Percentiles rank a stretch among this genome's conserved stretches.
phyloP scores from a whole-genome alignment of 2,113 vertebrate species.

The Chaenocephalus aceratus region DNA sequence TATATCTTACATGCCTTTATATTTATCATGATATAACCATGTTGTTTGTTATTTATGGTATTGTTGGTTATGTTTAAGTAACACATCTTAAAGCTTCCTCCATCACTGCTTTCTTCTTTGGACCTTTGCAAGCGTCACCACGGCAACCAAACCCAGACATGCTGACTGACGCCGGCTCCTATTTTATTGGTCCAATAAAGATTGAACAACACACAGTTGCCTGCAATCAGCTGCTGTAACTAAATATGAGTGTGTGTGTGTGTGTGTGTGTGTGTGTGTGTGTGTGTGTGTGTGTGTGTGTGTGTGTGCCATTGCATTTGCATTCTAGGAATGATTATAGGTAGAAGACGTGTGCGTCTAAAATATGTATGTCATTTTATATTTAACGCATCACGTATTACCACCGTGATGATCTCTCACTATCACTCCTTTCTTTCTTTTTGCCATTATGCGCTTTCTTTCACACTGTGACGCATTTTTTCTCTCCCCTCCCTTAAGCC shows the following conservation, averaged over 20 bases:
- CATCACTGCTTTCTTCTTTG: slow-evolving; percentile 6
- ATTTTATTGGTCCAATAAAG: slow-evolving; percentile 71
- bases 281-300: not conserved
- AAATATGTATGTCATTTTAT: slow-evolving; percentile 38
- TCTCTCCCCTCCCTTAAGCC: slow-evolving; percentile 51
- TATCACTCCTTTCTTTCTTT: slow-evolving; percentile 46
- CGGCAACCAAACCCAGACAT: slow-evolving; percentile 67
- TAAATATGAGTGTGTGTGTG: slow-evolving; percentile 22
- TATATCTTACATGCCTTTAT: no score
- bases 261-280: no score
- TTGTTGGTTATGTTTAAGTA: slow-evolving; percentile 9
- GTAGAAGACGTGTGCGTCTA: slow-evolving; percentile 8
- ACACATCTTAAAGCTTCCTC: slow-evolving; percentile 13
- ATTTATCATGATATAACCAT: no score
- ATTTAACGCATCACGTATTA: slow-evolving; percentile 45
- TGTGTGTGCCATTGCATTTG: slow-evolving; percentile 24
- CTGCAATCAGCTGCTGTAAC: slow-evolving; percentile 52
- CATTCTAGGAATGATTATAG: slow-evolving; percentile 42
- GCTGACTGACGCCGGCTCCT: slow-evolving; percentile 46
- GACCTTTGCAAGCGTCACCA: slow-evolving; percentile 56
- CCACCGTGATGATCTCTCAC: slow-evolving; percentile 18
- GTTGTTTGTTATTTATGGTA: not conserved
- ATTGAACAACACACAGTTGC: slow-evolving; percentile 40
- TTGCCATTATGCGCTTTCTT: slow-evolving; percentile 35
- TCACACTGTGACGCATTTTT: slow-evolving; percentile 52